A percentile compares a stretch with the other conserved stretches of the same genome.
These are phyloP conservation scores for Cryptocephalus primarius DNA, from an alignment of 2,888 invertebrate genomes.

Conservation along the genomic window DNA sequence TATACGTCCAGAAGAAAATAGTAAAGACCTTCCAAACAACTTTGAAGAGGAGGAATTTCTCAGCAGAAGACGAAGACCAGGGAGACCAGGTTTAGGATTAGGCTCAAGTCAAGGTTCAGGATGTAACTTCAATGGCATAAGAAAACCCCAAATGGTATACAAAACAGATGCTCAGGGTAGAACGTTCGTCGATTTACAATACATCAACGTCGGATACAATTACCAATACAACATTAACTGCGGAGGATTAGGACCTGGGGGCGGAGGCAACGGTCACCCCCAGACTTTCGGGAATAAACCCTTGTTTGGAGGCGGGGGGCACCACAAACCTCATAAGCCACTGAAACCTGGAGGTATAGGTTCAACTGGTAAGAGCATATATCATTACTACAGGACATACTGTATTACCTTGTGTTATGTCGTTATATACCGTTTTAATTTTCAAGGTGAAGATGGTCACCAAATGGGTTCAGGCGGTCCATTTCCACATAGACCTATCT, in stretches of 20 bases:
- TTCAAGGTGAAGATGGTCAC: not conserved
- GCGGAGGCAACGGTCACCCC: constrained; percentile 4
- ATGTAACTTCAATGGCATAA: constrained; percentile 15
- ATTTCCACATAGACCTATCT: constrained; percentile 6
- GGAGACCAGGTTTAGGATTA: not conserved
- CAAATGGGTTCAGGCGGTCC: too few species aligned
- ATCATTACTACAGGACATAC: not conserved
- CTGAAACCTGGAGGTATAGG: too few species aligned
- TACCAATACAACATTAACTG: constrained; percentile 24
- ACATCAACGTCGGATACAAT: constrained; percentile 22
- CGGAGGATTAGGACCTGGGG: constrained; percentile 10
- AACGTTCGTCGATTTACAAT: constrained; percentile 24
- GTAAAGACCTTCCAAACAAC: constrained; percentile 5
- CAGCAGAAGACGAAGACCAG: not conserved
- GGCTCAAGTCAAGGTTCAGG: constrained; percentile 1
- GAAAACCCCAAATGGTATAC: constrained; percentile 7
- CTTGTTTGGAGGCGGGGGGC: not conserved
- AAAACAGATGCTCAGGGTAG: constrained; percentile 17
- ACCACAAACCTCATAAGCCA: constrained; percentile 4
- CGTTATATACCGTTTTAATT: not conserved
- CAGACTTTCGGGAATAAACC: constrained; percentile 1
- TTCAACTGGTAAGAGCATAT: too few species aligned
- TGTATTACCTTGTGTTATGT: not conserved
- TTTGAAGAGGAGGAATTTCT: constrained; percentile 3
- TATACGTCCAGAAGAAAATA: constrained; percentile 6